Percentiles rank a stretch among this genome's conserved stretches.
Evolutionary conservation across 2,888 invertebrate species (phyloP).

Genomic region (Conchocele bisecta): DNA sequence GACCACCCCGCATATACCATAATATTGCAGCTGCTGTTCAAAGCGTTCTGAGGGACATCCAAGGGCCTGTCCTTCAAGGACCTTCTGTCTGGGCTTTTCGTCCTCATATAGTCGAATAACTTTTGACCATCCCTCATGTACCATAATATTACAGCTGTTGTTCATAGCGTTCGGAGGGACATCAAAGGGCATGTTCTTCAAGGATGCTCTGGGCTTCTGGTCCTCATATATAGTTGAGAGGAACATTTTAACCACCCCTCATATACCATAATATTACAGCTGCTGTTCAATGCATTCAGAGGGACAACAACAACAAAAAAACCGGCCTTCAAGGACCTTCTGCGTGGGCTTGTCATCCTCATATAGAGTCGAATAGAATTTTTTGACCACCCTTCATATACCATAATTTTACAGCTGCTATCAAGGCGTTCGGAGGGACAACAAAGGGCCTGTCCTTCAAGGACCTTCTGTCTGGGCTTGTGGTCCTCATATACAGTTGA

Average conservation of each 20-base stretch:
- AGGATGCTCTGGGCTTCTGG: constrained; percentile 92
- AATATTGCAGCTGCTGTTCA: constrained; percentile 88
- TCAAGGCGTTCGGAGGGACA: constrained; percentile 92
- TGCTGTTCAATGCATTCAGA: constrained; percentile 92
- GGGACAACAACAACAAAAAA: constrained; percentile 92
- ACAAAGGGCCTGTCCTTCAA: constrained; percentile 91
- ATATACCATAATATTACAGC: too few species aligned
- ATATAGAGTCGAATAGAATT: too few species aligned
- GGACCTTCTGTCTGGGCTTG: constrained; percentile 93
- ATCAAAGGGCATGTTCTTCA: constrained; percentile 90
- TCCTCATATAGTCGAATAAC: constrained; percentile 92
- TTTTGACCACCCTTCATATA: too few species aligned
- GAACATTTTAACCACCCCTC: too few species aligned
- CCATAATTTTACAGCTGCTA: too few species aligned
- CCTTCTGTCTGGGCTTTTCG: constrained; percentile 92
- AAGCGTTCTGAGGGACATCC: constrained; percentile 92
- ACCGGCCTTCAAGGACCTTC: constrained; percentile 91
- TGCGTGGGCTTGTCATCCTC: too few species aligned
- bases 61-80: constrained; percentile 93
- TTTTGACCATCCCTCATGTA: too few species aligned
- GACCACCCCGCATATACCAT: too few species aligned
- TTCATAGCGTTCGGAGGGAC: constrained; percentile 93
- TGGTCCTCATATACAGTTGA: background rate
- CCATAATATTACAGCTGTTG: constrained; percentile 86
- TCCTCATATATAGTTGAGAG: too few species aligned